A percentile compares a stretch with the other conserved stretches of the same genome.
These are phyloP conservation scores for Criorhina ranunculi DNA, from an alignment of 2,888 invertebrate genomes.

Conservation along the genomic window DNA sequence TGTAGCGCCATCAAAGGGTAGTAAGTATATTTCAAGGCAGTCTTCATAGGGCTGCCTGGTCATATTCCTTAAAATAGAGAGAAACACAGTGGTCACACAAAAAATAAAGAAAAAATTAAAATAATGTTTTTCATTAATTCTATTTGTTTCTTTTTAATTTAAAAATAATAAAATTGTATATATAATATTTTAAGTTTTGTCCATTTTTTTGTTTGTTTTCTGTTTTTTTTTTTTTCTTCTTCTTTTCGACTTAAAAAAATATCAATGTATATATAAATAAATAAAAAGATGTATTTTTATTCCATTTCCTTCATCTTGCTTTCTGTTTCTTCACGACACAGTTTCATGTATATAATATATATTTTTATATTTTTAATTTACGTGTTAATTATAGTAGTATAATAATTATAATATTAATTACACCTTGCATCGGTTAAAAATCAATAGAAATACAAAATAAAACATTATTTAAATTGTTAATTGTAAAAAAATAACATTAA, in stretches of 20 bases:
- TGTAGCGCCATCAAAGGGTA: no score
- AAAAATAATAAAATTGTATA: slow-evolving; percentile 76
- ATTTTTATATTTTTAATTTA: slow-evolving; percentile 70
- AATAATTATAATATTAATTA: slow-evolving; percentile 72
- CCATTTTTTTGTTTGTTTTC: slow-evolving; percentile 59
- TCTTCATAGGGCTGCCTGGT: no score
- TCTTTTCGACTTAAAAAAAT: slow-evolving; percentile 74
- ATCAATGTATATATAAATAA: slow-evolving; percentile 77
- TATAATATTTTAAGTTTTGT: slow-evolving; percentile 76
- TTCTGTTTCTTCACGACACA: slow-evolving; percentile 70
- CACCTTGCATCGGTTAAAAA: slow-evolving; percentile 62
- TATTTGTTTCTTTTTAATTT: slow-evolving; percentile 75
- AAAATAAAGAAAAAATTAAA: slow-evolving; percentile 4
- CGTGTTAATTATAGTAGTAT: slow-evolving; percentile 70
- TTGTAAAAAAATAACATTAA: slow-evolving; percentile 73
- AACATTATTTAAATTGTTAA: slow-evolving; percentile 68
- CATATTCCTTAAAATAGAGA: no score
- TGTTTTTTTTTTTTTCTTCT: slow-evolving; percentile 20
- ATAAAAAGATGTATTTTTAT: slow-evolving; percentile 75
- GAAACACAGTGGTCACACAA: no score
- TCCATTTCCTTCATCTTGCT: slow-evolving; percentile 54
- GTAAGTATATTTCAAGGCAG: no score
- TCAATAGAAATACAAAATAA: slow-evolving; percentile 27
- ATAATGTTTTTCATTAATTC: slow-evolving; percentile 61
- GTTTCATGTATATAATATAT: slow-evolving; percentile 76